Evolutionary conservation across 2,113 vertebrate genomes (phyloP), one percentile per base, ranked within the genome.

Genomic region (Hydrochoerus hydrochaeris): DNA sequence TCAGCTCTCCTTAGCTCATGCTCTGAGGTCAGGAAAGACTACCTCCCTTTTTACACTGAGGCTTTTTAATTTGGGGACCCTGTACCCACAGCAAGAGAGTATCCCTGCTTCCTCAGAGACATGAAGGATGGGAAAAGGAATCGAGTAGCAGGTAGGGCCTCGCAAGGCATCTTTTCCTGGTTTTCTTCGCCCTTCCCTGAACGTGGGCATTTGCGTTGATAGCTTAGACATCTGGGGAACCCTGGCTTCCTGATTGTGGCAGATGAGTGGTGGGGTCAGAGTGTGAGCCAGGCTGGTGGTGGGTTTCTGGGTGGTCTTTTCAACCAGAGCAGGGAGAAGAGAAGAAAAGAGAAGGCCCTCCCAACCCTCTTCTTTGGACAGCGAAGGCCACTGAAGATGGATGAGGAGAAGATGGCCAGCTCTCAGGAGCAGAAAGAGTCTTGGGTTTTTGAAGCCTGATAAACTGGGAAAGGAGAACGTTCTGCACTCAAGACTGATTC

Each of bases 381-480:
- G 62, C 63, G 78, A 93, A 93, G 87, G 78, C 77, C 83, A 49
- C 81, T 78, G 85, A 83, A 75, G 80, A 58, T 46, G 3, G 54
- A 69, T 65, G n/a, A 92, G 69, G 46, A 95, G 92, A 80, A 95
- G 92, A 80, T 44, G 60, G 67, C 83, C 88, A 82, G 85, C 62
- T 62, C 41, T 89, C 24, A 22, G 69, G 77, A 93, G 92, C 89
- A 73, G 80, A 82, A 87, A 82, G 44, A 62, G n/a, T 91, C 82
- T 81, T 77, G 49, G 86, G 89, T 52, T 73, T 97, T 67, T 94
- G 89, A 91, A 89, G 65, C 75, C 94, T 88, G 67, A 88, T 88
- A 77, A 94, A 60, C 75, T 58, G 78, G 87, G 87, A 78, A 90
- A 97, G 91, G 77, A 90, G 88, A 96, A 95, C 75, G 69, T 84